phyloP scores from a whole-genome alignment of 2,113 vertebrate species.

The Xiphorhynchus elegans region DNA sequence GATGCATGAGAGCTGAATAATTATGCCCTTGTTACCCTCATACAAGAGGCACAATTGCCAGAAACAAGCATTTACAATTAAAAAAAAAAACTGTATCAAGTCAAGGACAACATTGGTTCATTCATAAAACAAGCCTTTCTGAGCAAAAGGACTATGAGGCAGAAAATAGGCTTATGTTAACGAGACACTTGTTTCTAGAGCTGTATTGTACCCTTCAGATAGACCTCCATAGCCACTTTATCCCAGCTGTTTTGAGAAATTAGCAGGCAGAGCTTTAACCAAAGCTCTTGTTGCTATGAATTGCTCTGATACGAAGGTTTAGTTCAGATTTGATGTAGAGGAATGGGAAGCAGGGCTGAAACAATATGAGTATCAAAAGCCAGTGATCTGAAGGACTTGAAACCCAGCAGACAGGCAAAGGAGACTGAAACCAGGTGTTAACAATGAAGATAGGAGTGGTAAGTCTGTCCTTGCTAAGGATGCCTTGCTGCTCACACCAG shows the following conservation, averaged over 20 bases:
- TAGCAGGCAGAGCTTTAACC: neutral
- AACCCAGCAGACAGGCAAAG: neutral
- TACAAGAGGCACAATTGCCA: constrained; percentile 22
- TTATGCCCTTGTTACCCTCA: constrained; percentile 40
- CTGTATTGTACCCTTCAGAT: neutral
- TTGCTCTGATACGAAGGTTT: neutral
- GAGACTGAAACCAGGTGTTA: neutral
- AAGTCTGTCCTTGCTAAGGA: neutral
- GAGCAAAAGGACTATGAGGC: neutral
- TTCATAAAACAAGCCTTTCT: constrained; percentile 39
- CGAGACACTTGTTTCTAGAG: neutral
- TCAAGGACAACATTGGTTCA: constrained; percentile 48
- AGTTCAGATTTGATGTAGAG: neutral
- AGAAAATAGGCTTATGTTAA: neutral
- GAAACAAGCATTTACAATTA: neutral
- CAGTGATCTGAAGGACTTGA: neutral
- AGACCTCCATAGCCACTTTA: neutral
- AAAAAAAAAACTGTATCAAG: neutral
- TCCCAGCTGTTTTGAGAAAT: neutral
- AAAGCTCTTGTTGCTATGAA: neutral
- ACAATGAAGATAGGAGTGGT: neutral
- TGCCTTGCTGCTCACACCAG: neutral
- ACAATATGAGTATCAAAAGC: neutral
- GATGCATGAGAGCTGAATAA: constrained; percentile 34
- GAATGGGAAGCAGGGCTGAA: neutral